Evolutionary conservation across 2,797 vertebrate genomes (phyloP).

Genomic region (Epinephelus coioides): DNA sequence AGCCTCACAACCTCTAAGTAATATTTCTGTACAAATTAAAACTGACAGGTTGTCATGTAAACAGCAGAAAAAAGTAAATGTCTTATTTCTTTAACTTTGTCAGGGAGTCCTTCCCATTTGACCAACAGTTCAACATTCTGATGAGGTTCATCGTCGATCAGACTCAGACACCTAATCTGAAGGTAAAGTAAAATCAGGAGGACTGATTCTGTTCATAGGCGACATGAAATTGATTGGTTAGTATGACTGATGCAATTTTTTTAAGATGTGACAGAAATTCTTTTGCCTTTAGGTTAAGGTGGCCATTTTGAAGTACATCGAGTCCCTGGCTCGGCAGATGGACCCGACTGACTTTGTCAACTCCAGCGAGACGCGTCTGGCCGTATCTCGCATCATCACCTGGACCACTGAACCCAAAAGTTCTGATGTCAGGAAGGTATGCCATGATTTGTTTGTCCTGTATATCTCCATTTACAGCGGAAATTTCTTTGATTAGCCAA

Average conservation of each 20-base stretch:
- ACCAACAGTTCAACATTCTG: slow-evolving; percentile 98
- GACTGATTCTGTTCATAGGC: neutral
- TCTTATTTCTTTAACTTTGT: slow-evolving; percentile 19
- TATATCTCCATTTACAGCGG: neutral
- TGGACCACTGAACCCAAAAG: slow-evolving; percentile 99
- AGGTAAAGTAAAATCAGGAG: slow-evolving; percentile 78
- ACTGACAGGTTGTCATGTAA: slow-evolving; percentile 67
- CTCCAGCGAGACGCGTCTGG: slow-evolving; percentile 97
- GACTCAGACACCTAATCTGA: slow-evolving; percentile 96
- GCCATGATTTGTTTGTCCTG: neutral
- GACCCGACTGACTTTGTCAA: slow-evolving; percentile 97
- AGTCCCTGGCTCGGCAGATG: slow-evolving; percentile 95
- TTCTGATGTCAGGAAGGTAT: slow-evolving; percentile 97
- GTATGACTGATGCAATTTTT: neutral
- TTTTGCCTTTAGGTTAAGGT: slow-evolving; percentile 92
- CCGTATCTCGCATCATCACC: slow-evolving; percentile 98
- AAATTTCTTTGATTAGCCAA: neutral
- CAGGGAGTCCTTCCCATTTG: slow-evolving; percentile 97
- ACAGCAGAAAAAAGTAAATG: slow-evolving; percentile 75
- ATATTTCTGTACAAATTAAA: neutral
- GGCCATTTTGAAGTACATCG: slow-evolving; percentile 96
- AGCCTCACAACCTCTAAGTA: too few relatives aligned
- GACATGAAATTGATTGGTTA: neutral
- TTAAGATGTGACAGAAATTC: neutral
- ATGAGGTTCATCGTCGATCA: slow-evolving; percentile 99